A percentile compares a stretch with the other conserved stretches of the same genome.
These are phyloP conservation scores for Ptiloglossa arizonensis DNA, from an alignment of 1,140 invertebrate genomes.

Conservation along the genomic window DNA sequence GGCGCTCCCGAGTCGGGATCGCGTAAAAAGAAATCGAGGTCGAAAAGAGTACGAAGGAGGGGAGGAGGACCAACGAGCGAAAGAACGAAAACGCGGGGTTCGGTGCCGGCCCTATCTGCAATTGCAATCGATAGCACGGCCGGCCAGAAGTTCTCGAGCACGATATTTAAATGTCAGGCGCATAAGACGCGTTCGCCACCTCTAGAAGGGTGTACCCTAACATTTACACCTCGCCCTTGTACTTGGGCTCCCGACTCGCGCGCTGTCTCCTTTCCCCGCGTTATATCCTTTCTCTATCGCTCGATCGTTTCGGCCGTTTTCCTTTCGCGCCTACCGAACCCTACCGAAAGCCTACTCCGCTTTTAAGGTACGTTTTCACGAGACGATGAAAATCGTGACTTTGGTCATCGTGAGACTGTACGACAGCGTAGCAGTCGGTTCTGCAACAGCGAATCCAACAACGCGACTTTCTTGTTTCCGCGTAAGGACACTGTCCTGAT, in stretches of 20 bases:
- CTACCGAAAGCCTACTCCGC: too few relatives aligned
- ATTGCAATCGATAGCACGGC: constrained; percentile 72
- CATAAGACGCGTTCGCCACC: constrained; percentile 74
- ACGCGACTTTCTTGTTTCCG: too few relatives aligned
- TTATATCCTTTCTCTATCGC: too few relatives aligned
- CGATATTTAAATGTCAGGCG: constrained; percentile 81
- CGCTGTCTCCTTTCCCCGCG: not conserved
- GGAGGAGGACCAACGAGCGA: not conserved
- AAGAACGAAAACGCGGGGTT: constrained; percentile 30
- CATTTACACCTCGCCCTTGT: constrained; percentile 70
- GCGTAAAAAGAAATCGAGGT: not conserved
- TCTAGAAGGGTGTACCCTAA: constrained; percentile 67
- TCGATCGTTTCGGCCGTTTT: not conserved
- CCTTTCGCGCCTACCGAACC: not conserved
- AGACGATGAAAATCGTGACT: too few relatives aligned
- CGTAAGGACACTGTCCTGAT: too few relatives aligned
- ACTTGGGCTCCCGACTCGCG: constrained; percentile 3
- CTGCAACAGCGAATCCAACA: too few relatives aligned
- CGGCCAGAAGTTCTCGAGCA: constrained; percentile 56
- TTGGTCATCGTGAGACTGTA: too few relatives aligned
- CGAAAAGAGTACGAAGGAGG: not conserved
- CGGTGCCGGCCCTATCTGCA: constrained; percentile 65
- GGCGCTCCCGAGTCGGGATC: too few relatives aligned
- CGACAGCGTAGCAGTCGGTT: too few relatives aligned
- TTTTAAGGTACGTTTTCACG: too few relatives aligned